These are phyloP conservation scores for Hyphantria cunea DNA, from an alignment of 1,140 invertebrate species.

Conservation along the genomic window DNA sequence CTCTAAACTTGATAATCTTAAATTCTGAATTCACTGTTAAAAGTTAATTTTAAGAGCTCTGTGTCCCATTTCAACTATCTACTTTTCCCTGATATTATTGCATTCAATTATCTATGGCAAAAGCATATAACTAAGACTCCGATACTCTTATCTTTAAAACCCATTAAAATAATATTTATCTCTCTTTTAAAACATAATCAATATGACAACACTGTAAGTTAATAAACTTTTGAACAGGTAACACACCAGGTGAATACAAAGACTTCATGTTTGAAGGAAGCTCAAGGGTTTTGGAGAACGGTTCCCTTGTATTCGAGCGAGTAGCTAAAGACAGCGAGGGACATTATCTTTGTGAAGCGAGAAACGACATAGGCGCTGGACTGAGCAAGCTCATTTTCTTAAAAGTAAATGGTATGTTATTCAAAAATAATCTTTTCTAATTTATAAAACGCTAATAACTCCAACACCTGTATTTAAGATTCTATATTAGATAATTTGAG, in stretches of 20 bases:
- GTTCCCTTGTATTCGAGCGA: conserved; percentile 90
- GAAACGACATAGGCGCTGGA: conserved; percentile 94
- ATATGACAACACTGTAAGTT: neutral
- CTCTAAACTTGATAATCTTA: conserved; percentile 5
- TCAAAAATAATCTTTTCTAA: conserved; percentile 7
- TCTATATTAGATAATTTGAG: conserved; percentile 18
- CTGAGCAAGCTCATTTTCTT: conserved; percentile 94
- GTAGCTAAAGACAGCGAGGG: conserved; percentile 93
- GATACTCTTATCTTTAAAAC: neutral
- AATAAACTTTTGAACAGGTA: conserved; percentile 67
- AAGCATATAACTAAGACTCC: neutral
- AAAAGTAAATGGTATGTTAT: conserved; percentile 90
- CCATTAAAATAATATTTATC: neutral
- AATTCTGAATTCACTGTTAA: too few species aligned
- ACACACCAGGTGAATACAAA: conserved; percentile 93
- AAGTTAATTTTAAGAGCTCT: too few species aligned
- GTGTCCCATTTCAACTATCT: too few species aligned
- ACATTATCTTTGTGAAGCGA: conserved; percentile 95
- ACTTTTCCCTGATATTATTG: too few species aligned
- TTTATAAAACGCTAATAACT: conserved; percentile 1
- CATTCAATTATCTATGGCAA: neutral
- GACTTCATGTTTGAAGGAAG: conserved; percentile 90
- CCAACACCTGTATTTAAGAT: conserved; percentile 10
- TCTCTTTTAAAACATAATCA: too few species aligned
- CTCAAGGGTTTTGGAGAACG: conserved; percentile 90